Evolutionary conservation across 2,113 vertebrate genomes (phyloP).

Genomic region (Limanda limanda): DNA sequence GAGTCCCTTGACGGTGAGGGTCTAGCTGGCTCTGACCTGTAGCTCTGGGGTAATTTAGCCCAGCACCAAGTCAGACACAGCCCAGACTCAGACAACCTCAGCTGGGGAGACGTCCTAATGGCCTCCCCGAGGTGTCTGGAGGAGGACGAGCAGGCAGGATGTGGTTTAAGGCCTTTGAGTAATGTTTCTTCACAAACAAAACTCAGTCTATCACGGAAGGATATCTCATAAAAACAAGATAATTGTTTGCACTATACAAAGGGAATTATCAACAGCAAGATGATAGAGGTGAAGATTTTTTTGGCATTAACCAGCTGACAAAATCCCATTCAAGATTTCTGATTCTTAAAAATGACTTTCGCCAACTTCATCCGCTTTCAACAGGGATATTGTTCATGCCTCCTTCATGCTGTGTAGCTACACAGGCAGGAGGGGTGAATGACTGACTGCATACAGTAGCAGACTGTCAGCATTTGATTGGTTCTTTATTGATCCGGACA

Average conservation of each 20-base stretch:
- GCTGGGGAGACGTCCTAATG: slow-evolving; percentile 69
- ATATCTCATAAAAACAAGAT: not conserved
- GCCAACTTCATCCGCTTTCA: slow-evolving; percentile 34
- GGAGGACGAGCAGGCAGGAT: slow-evolving; percentile 31
- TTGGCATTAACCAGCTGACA: not conserved
- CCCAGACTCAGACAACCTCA: slow-evolving; percentile 50
- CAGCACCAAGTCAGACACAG: slow-evolving; percentile 48
- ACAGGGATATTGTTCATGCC: slow-evolving; percentile 50
- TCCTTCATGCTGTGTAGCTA: slow-evolving; percentile 67
- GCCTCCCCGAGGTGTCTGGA: slow-evolving; percentile 75
- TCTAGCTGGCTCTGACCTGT: slow-evolving; percentile 74
- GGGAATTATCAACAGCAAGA: not conserved
- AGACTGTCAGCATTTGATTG: slow-evolving; percentile 83
- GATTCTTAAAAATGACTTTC: slow-evolving; percentile 16
- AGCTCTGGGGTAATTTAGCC: slow-evolving; percentile 77
- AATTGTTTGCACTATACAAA: not conserved
- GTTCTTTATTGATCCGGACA: slow-evolving; percentile 86
- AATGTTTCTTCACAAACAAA: slow-evolving; percentile 33
- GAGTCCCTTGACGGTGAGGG: slow-evolving; percentile 61
- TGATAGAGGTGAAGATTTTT: not conserved
- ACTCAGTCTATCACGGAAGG: slow-evolving; percentile 14
- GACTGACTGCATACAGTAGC: slow-evolving; percentile 79
- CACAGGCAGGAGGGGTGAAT: slow-evolving; percentile 60
- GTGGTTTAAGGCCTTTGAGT: slow-evolving; percentile 35
- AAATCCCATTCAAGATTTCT: not conserved